Base-by-base conservation (phyloP, 2,113 vertebrate species). In the Ictidomys tridecemlineatus region DNA sequence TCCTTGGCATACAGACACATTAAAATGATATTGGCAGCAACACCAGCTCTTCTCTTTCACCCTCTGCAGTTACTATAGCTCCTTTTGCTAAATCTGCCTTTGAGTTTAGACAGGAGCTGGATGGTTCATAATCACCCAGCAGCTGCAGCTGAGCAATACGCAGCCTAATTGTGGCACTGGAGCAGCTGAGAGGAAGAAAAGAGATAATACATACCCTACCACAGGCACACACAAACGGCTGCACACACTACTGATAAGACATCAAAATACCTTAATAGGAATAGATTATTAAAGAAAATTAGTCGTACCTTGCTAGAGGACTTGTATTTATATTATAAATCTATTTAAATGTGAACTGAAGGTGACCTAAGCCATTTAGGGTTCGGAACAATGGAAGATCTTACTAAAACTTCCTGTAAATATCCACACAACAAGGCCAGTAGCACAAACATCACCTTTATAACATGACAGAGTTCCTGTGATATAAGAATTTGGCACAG, bases 131-230 rank as follows among this genome's bases (percentile, higher is more conserved):
- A 95, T 97, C 95, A 97, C 89, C 94, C 91, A 98, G 97, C 97
- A 98, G 97, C 97, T 98, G 97, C 97, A 97, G 94, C 93, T 98
- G 97, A 97, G 96, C 95, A 96, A 95, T 93, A 84, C 89, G 79
- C 96, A 87, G 96, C 70, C 98, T 98, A 97, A 98, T 93, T 97
- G 96, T 97, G 97, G 95, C 70, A 56, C 89, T 69, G 77, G 87
- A 98, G 97, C 97, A 97, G 98, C 97, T 97, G 97, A 97, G 65
- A 95, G 72, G 87, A 95, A 93, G 80, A 96, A 95, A 88, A 82
- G 58, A 30, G 63, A 89, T 87, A 96, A 96, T 83, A 94, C 63
- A 96, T 42, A 90, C 76, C 76, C 93, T 82, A 37, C 48, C 13
- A 32, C 0, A 86, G 79, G n/a, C 72, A 76, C n/a, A 95, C 77